These are phyloP conservation scores for Rhinopomastus cyanomelas DNA, from an alignment of 2,113 vertebrate genomes.

Conservation along the genomic window DNA sequence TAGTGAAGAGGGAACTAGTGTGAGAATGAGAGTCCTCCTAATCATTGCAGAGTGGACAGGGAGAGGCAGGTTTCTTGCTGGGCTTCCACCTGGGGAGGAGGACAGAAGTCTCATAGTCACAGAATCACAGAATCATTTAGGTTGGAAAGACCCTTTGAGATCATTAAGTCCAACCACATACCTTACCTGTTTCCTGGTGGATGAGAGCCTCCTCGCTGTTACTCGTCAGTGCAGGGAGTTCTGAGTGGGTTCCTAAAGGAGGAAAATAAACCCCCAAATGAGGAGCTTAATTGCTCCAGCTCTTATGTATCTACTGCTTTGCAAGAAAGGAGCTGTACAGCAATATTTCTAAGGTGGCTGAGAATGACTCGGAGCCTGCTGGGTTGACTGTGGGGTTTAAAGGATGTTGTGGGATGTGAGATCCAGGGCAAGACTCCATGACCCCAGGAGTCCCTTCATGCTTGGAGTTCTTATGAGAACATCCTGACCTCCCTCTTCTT, in stretches of 20 bases:
- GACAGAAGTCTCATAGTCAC: background rate
- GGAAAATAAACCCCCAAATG: background rate
- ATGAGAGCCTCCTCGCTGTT: background rate
- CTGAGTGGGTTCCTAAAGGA: background rate
- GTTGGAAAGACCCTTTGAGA: no score
- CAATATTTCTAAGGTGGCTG: background rate
- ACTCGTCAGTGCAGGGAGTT: background rate
- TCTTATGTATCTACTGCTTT: background rate
- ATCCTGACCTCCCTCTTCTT: background rate
- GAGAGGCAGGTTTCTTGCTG: background rate
- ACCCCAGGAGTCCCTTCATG: background rate
- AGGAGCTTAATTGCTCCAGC: background rate
- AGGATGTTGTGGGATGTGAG: background rate
- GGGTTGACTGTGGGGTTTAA: background rate
- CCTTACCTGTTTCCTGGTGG: background rate
- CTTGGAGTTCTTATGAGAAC: background rate
- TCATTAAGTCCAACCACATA: no score
- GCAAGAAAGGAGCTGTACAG: background rate
- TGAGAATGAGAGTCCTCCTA: background rate
- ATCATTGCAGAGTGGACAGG: background rate
- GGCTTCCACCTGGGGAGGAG: background rate
- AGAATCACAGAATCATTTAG: no score
- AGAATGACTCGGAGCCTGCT: background rate
- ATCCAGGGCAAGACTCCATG: rapidly evolving
- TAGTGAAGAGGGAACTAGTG: background rate